These are phyloP conservation scores for Coregonus sp. DNA, from an alignment of 2,797 vertebrate genomes.

Conservation along the genomic window DNA sequence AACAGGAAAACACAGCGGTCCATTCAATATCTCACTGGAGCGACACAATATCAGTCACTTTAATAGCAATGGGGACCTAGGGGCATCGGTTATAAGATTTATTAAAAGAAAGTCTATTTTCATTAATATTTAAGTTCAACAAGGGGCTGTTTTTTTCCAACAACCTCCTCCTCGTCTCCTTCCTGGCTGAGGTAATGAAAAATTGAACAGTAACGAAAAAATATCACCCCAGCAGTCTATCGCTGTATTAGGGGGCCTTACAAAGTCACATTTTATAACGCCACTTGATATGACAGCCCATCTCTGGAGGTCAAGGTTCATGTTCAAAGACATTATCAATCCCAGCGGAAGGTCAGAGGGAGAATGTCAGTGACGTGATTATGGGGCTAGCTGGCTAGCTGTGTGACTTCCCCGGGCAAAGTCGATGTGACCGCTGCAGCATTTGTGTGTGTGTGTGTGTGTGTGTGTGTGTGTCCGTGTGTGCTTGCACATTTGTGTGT, in stretches of 20 bases:
- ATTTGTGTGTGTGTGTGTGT: not conserved
- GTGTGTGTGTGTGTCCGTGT: not conserved
- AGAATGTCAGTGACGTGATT: constrained; percentile 68
- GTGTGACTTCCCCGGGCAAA: constrained; percentile 51
- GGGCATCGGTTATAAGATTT: constrained; percentile 33
- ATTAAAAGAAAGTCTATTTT: constrained; percentile 28
- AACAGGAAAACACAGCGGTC: not conserved
- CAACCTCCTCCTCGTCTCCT: not conserved
- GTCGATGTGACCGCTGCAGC: constrained; percentile 65
- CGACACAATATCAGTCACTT: constrained; percentile 20
- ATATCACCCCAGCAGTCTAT: not conserved
- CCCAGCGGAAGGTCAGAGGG: constrained; percentile 44
- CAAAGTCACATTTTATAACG: not conserved
- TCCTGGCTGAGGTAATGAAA: constrained; percentile 3
- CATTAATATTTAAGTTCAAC: constrained; percentile 34
- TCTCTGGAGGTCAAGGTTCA: constrained; percentile 15
- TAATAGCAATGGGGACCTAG: constrained; percentile 2
- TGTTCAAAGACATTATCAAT: constrained; percentile 55
- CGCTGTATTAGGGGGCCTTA: not conserved
- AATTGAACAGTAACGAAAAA: not conserved
- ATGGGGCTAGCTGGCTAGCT: constrained; percentile 6
- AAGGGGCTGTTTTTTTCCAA: not conserved
- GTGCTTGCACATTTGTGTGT: not conserved
- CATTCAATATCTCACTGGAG: not conserved
- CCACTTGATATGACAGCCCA: not conserved